A percentile compares a stretch with the other conserved stretches of the same genome.
phyloP scores from a whole-genome alignment of 2,888 invertebrate species.

The Leptinotarsa tumamoca region DNA sequence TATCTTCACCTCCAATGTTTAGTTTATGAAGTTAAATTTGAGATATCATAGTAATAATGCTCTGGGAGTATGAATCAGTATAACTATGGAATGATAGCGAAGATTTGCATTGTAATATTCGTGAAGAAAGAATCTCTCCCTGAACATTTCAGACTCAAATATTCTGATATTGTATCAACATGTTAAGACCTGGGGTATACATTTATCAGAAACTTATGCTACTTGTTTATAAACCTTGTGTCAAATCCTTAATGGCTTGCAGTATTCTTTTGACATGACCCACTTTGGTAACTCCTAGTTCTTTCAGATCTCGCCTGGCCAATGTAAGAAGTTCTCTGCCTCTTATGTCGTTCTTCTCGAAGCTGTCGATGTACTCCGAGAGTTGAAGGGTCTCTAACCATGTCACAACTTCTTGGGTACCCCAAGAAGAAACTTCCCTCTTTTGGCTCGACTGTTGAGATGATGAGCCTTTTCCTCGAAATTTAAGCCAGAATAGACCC shows the following conservation, averaged over 20 bases:
- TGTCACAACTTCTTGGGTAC: constrained; percentile 86
- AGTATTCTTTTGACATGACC: constrained; percentile 96
- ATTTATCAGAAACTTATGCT: constrained; percentile 37
- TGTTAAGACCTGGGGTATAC: constrained; percentile 40
- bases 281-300: constrained; percentile 93
- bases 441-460: constrained; percentile 67
- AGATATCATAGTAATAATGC: too few relatives aligned
- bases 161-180: constrained; percentile 35
- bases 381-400: constrained; percentile 93
- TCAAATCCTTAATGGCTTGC: constrained; percentile 89
- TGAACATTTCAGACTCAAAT: background rate
- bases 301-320: constrained; percentile 88
- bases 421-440: constrained; percentile 79
- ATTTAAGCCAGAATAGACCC: constrained; percentile 78
- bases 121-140: background rate
- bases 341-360: constrained; percentile 90
- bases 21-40: too few relatives aligned
- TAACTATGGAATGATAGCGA: background rate
- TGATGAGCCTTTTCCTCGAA: constrained; percentile 68
- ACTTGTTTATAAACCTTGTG: constrained; percentile 62
- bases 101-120: background rate
- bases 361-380: constrained; percentile 91
- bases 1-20: too few relatives aligned
- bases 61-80: background rate
- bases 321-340: constrained; percentile 89